Percentiles rank a stretch among this genome's conserved stretches.
phyloP scores from a whole-genome alignment of 2,888 invertebrate genomes.

The Parascotia fuliginaria region DNA sequence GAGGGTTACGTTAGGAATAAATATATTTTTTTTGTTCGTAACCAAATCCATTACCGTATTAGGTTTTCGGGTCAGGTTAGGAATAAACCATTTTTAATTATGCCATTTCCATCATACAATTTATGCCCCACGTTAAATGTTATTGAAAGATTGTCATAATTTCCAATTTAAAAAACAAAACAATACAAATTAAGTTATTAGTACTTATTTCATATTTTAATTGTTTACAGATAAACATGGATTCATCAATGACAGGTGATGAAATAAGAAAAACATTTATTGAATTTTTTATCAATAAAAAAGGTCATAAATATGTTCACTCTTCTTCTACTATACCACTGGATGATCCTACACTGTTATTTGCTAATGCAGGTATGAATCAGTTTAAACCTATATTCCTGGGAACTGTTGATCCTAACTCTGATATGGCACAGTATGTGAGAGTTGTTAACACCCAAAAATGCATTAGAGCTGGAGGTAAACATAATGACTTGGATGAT shows the following conservation, averaged over 20 bases:
- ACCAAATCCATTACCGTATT: no score
- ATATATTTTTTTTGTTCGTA: no score
- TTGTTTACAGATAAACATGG: slow-evolving; percentile 77
- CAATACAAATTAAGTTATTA: no score
- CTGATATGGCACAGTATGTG: slow-evolving; percentile 96
- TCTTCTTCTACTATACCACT: slow-evolving; percentile 98
- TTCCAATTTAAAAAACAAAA: no score
- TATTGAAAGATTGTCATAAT: no score
- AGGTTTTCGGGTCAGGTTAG: no score
- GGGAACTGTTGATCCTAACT: slow-evolving; percentile 97
- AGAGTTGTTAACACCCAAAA: slow-evolving; percentile 98
- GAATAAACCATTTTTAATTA: no score
- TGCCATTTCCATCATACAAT: no score
- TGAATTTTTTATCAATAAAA: slow-evolving; percentile 94
- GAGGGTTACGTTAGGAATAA: no score
- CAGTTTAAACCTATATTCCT: slow-evolving; percentile 99
- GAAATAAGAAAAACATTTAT: slow-evolving; percentile 94
- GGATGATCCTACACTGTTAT: slow-evolving; percentile 98
- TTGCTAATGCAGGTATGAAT: slow-evolving; percentile 99
- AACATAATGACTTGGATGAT: slow-evolving; percentile 99
- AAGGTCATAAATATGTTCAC: slow-evolving; percentile 95
- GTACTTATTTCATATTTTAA: no score
- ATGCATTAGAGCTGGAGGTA: slow-evolving; percentile 99
- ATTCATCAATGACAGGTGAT: slow-evolving; percentile 88
- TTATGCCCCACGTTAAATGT: no score